phyloP scores from a whole-genome alignment of 1,140 invertebrate genomes.

The Drosophila rhopaloa region DNA sequence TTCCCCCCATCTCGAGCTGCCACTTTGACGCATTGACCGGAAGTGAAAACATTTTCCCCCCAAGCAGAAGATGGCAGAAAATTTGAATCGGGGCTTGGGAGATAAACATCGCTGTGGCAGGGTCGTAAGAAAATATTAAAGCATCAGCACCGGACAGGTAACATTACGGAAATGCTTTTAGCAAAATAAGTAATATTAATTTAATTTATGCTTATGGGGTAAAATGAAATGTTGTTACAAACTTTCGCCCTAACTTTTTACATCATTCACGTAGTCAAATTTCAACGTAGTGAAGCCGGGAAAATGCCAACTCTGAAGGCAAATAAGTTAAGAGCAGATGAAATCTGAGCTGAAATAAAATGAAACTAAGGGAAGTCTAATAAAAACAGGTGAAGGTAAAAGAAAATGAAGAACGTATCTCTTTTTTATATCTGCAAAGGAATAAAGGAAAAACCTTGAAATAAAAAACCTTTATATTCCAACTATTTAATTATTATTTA shows the following conservation, averaged over 20 bases:
- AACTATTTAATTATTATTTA: too few relatives aligned
- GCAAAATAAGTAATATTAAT: neutral
- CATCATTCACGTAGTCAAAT: neutral
- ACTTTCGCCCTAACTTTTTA: constrained; percentile 10
- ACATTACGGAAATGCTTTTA: constrained; percentile 20
- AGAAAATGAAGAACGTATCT: too few relatives aligned
- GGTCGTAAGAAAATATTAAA: constrained; percentile 10
- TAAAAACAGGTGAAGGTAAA: neutral
- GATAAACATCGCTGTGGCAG: constrained; percentile 13
- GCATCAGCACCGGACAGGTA: neutral
- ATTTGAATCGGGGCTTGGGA: constrained; percentile 19
- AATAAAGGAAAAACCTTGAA: too few relatives aligned
- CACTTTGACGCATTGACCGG: constrained; percentile 78
- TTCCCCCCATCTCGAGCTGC: constrained; percentile 28
- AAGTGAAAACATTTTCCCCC: constrained; percentile 33
- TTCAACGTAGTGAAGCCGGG: neutral
- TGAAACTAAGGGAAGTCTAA: neutral
- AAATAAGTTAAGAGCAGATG: neutral
- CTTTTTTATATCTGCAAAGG: too few relatives aligned
- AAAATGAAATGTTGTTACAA: constrained; percentile 8
- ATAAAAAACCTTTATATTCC: too few relatives aligned
- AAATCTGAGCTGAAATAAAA: constrained; percentile 1
- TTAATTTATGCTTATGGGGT: constrained; percentile 3
- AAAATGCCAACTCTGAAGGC: neutral
- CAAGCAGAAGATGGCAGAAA: constrained; percentile 25